Base-by-base conservation (phyloP, 2,888 invertebrate genomes). In the Apamea monoglypha region DNA sequence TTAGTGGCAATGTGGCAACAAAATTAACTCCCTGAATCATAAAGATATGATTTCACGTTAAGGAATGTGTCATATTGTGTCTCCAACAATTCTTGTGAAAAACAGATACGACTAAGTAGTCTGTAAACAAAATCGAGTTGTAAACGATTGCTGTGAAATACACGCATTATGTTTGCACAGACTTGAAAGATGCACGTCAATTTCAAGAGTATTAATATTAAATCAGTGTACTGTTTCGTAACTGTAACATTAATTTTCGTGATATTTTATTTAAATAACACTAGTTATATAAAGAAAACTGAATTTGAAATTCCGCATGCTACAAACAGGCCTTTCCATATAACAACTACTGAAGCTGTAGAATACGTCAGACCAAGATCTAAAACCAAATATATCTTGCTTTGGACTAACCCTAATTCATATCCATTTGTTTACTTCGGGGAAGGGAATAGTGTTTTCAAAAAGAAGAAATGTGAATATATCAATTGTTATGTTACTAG, bases 401-500 rank as follows among this genome's bases (percentile, higher is more conserved):
- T 94, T 21, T 96, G 96, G 96, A 95, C 94, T 1, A 91, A 91
- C 77, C 85, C 91, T 36, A 89, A 90, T 36, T 90, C 91, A 14
- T 88, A 88, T 47, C 95, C 95, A 8, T 94, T 95, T 67, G 67
- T 89, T 21, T 94, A 94, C 79, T 92, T 96, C 14, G 93, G 91
- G 2, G 90, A 92, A 67, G 95, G 95, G 16, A 92, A 90, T 70
- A 81, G 85, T 47, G 79, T 92, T 7, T 96, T 96, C 80, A 78
- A 89, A 36, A 88, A 91, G 3, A 94, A 91, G 86, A 92, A 90
- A 4, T 96, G 96, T 82, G 75, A 89, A 74, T 94, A 91, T 86
- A 90, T 75, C 1, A 96, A 96, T 84, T 96, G 96, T 82, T 94
- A 92, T 74, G 92, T 96, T 8, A 96, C 95, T 2, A 90, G 89